Evolutionary conservation across 2,797 vertebrate genomes (phyloP).

Genomic region (Botia kubotai): DNA sequence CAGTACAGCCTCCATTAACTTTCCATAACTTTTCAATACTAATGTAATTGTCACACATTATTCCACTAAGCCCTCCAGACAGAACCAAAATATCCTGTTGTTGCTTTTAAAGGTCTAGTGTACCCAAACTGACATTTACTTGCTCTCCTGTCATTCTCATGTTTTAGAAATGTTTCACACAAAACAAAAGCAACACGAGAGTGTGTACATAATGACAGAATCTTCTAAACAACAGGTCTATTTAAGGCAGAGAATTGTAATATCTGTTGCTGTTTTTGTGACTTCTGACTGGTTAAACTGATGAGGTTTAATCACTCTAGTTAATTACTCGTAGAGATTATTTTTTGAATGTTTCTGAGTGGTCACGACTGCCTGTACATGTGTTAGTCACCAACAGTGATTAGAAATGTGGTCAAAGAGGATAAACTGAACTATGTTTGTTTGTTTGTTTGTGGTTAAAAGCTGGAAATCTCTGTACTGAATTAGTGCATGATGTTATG

Average conservation of each 20-base stretch:
- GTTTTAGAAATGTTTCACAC: no score
- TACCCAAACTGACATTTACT: background rate
- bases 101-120: background rate
- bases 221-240: background rate
- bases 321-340: conserved; percentile 2
- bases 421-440: background rate
- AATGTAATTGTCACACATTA: background rate
- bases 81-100: background rate
- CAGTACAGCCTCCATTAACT: conserved; percentile 6
- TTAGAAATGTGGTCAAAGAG: background rate
- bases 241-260: background rate
- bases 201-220: background rate
- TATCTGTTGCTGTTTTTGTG: background rate
- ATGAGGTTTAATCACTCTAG: conserved; percentile 18
- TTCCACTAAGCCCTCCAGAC: background rate
- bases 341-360: conserved; percentile 25
- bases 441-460: background rate
- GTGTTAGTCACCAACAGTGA: background rate
- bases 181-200: no score
- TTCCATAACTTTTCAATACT: background rate
- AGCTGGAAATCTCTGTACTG: background rate
- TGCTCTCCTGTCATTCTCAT: no score
- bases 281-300: conserved; percentile 1
- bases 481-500: background rate
- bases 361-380: background rate